Evolutionary conservation across 2,113 vertebrate species (phyloP).

Genomic region (Centropus bengalensis): DNA sequence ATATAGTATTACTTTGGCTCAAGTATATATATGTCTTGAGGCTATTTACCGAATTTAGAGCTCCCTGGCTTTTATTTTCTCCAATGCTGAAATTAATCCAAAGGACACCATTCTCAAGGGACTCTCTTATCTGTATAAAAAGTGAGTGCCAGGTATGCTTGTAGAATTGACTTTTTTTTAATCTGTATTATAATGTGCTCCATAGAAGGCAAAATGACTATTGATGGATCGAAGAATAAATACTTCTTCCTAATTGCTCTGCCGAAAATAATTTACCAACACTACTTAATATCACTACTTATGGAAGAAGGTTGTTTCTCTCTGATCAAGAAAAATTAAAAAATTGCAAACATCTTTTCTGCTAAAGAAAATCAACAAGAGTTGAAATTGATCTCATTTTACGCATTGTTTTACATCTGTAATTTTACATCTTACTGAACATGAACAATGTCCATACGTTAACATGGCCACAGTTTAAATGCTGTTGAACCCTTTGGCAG

Average conservation of each 20-base stretch:
- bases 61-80: neutral
- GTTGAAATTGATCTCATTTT: neutral
- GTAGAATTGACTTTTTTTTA: neutral
- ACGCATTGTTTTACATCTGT: neutral
- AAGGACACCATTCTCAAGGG: neutral
- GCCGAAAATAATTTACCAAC: neutral
- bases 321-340: neutral
- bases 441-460: neutral
- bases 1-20: neutral
- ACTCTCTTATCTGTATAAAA: neutral
- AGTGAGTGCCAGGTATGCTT: neutral
- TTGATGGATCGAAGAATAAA: neutral
- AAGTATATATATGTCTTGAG: neutral
- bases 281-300: neutral
- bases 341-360: neutral
- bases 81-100: neutral
- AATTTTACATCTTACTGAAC: neutral
- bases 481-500: neutral
- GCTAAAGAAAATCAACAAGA: neutral
- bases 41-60: neutral
- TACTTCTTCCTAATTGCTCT: neutral
- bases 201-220: neutral
- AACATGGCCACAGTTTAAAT: neutral
- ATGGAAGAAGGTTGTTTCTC: neutral
- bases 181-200: neutral